Evolutionary conservation across 2,888 invertebrate species (phyloP).

Genomic region (Drosophila emarginata): DNA sequence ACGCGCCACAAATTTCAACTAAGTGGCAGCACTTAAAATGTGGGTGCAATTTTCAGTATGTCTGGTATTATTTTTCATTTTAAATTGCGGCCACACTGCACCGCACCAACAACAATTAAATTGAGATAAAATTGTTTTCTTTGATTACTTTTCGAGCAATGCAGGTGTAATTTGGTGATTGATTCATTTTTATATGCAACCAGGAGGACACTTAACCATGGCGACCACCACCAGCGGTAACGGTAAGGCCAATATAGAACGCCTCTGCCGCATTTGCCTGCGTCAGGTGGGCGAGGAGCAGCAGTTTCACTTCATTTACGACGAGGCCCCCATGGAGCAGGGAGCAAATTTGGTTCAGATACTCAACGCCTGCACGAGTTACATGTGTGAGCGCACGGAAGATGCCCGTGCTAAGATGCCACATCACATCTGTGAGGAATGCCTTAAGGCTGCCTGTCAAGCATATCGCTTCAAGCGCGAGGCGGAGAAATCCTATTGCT

Average conservation of each 20-base stretch:
- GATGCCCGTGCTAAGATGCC: slow-evolving; percentile 71
- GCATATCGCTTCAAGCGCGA: slow-evolving; percentile 80
- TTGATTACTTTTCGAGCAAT: slow-evolving; percentile 3
- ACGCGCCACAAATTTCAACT: not conserved
- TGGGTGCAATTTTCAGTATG: not conserved
- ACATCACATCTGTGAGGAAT: slow-evolving; percentile 78
- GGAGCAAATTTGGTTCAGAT: slow-evolving; percentile 73
- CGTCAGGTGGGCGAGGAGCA: slow-evolving; percentile 56
- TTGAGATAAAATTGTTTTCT: slow-evolving; percentile 5
- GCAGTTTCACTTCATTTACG: slow-evolving; percentile 71
- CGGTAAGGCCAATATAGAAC: slow-evolving; percentile 68
- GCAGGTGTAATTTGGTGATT: not conserved
- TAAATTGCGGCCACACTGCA: not conserved
- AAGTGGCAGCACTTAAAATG: not conserved
- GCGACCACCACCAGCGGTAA: slow-evolving; percentile 9
- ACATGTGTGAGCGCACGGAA: slow-evolving; percentile 81
- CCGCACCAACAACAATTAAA: slow-evolving; percentile 1
- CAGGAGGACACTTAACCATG: slow-evolving; percentile 5
- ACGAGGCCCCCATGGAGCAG: slow-evolving; percentile 67
- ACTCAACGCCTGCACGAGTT: slow-evolving; percentile 78
- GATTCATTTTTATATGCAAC: not conserved
- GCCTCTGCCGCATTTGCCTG: slow-evolving; percentile 81
- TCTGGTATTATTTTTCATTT: not conserved
- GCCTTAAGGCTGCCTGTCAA: slow-evolving; percentile 72
- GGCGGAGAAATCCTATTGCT: slow-evolving; percentile 79